phyloP scores from a whole-genome alignment of 2,797 vertebrate genomes.

The Amblyraja radiata region DNA sequence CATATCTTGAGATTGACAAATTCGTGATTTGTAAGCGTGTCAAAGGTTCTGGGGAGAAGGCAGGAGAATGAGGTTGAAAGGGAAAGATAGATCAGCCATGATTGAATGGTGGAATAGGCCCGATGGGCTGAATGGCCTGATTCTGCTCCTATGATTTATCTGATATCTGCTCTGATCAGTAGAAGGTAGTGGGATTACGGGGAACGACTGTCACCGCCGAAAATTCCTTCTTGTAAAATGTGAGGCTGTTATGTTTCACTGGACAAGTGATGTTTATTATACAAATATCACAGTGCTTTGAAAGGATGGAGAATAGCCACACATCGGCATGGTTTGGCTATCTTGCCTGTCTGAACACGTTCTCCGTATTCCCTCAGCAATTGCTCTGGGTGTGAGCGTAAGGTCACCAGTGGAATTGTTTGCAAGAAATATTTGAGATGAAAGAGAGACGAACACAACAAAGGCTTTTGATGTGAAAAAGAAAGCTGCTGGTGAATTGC shows the following conservation, averaged over 20 bases:
- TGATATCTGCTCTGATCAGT: not conserved
- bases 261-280: not conserved
- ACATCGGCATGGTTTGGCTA: not conserved
- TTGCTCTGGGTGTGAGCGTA: not conserved
- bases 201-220: not conserved
- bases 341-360: not conserved
- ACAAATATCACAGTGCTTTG: not conserved
- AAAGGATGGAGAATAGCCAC: not conserved
- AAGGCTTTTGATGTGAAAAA: conserved; percentile 25
- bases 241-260: not conserved
- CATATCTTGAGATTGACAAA: too few species aligned
- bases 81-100: too few species aligned
- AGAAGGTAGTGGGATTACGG: not conserved
- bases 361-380: too few species aligned
- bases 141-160: not conserved
- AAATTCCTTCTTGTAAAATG: not conserved
- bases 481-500: conserved; percentile 3
- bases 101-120: too few species aligned
- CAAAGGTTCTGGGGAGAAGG: too few species aligned
- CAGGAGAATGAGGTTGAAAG: too few species aligned
- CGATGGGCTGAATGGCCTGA: not conserved
- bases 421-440: not conserved
- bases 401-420: conserved; percentile 7
- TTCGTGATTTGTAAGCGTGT: too few species aligned
- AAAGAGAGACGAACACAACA: not conserved